Percentiles rank a stretch among this genome's conserved stretches.
These are phyloP conservation scores for Spodoptera exigua DNA, from an alignment of 2,888 invertebrate species.

Conservation along the genomic window DNA sequence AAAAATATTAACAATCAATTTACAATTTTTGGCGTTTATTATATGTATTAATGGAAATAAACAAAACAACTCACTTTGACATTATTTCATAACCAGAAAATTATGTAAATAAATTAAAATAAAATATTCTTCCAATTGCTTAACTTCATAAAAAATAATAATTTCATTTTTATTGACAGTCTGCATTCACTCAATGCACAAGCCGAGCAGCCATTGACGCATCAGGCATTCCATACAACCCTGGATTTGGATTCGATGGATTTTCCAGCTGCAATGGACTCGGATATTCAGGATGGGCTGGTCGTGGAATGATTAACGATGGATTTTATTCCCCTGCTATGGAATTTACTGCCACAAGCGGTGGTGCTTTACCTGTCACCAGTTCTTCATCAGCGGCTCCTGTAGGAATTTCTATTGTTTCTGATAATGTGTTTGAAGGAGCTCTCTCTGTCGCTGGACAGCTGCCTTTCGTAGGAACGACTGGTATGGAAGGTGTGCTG, in stretches of 20 bases:
- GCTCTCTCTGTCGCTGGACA: constrained; percentile 28
- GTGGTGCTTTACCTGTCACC: constrained; percentile 35
- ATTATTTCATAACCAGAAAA: too few relatives aligned
- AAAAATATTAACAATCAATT: too few relatives aligned
- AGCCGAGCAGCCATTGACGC: constrained; percentile 7
- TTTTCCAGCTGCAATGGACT: neutral
- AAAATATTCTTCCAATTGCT: too few relatives aligned
- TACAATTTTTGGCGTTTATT: too few relatives aligned
- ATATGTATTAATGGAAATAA: too few relatives aligned
- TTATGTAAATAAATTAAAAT: too few relatives aligned
- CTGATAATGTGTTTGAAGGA: constrained; percentile 45
- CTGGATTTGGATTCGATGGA: constrained; percentile 10
- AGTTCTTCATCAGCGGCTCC: constrained; percentile 61
- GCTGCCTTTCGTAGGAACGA: constrained; percentile 35
- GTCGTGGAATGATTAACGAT: constrained; percentile 19
- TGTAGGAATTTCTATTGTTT: constrained; percentile 53
- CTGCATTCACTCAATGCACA: constrained; percentile 28
- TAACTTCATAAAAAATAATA: too few relatives aligned
- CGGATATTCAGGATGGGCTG: constrained; percentile 8
- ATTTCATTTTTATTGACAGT: constrained; percentile 19
- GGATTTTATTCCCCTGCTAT: constrained; percentile 22
- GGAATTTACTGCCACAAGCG: constrained; percentile 39
- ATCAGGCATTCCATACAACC: constrained; percentile 11
- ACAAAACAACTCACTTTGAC: too few relatives aligned
- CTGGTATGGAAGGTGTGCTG: constrained; percentile 23